Evolutionary conservation across 2,888 invertebrate species (phyloP).

Genomic region (Temnothorax rugatulus): DNA sequence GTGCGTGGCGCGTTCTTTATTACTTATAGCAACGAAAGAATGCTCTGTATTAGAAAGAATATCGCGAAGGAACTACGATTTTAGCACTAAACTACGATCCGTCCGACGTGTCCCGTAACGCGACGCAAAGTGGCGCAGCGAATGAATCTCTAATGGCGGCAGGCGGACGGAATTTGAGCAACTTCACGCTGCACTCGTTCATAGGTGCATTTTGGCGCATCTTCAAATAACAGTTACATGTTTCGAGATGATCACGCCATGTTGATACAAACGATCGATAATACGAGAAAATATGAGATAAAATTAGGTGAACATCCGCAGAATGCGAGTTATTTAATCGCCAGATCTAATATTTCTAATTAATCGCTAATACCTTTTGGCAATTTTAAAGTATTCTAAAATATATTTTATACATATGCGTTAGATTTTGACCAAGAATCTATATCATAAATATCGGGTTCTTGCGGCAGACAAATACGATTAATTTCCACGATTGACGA

Average conservation of each 20-base stretch:
- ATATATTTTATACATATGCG: too few relatives aligned
- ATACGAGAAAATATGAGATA: background rate
- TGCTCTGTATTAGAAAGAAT: background rate
- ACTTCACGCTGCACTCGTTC: background rate
- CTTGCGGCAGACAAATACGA: background rate
- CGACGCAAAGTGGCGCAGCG: conserved; percentile 1
- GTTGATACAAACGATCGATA: background rate
- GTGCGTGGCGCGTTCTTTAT: background rate
- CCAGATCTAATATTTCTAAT: too few relatives aligned
- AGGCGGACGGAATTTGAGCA: background rate
- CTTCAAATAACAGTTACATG: too few relatives aligned
- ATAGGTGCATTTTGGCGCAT: background rate
- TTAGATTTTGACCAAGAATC: background rate
- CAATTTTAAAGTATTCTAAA: too few relatives aligned
- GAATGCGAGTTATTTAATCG: background rate
- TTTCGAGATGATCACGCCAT: background rate
- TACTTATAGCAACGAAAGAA: background rate
- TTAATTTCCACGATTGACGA: too few relatives aligned
- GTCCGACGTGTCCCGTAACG: background rate
- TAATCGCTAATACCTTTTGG: too few relatives aligned
- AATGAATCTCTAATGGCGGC: background rate
- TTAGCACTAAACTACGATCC: background rate
- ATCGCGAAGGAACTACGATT: background rate
- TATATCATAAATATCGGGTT: too few relatives aligned
- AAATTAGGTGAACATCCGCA: background rate